Evolutionary conservation across 1,140 invertebrate genomes (phyloP).

Genomic region (Acyrthosiphon pisum): DNA sequence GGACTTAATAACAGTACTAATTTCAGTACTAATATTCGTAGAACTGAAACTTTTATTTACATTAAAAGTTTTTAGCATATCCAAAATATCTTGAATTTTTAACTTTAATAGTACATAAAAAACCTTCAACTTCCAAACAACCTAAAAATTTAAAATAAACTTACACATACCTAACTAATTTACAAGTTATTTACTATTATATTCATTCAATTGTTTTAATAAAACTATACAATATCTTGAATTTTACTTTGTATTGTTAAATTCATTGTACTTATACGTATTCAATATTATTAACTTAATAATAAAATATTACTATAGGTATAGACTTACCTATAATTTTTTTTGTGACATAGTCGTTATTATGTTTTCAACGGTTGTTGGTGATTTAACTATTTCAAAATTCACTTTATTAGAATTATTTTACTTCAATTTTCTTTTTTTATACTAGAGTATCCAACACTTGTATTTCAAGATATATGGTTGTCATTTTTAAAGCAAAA

Average conservation of each 20-base stretch:
- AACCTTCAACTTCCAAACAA: background rate
- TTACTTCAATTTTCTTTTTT: background rate
- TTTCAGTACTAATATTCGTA: constrained; percentile 29
- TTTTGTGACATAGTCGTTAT: background rate
- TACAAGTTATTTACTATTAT: background rate
- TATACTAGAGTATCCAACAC: background rate
- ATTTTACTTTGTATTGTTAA: background rate
- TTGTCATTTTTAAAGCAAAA: background rate
- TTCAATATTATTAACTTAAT: background rate
- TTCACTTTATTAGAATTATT: background rate
- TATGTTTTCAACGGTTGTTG: background rate
- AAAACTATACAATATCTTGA: background rate
- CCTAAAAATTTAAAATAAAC: background rate
- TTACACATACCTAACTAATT: background rate
- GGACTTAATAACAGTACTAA: background rate
- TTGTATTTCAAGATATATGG: background rate
- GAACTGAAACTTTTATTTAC: background rate
- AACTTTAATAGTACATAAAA: background rate
- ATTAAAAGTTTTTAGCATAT: constrained; percentile 16
- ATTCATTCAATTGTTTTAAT: background rate
- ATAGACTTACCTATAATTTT: background rate
- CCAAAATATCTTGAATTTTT: background rate
- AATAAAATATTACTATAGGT: no score
- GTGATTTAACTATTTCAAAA: background rate
- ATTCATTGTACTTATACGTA: background rate